These are phyloP conservation scores for Pteruthius melanotis DNA, from an alignment of 2,113 vertebrate genomes.

Conservation along the genomic window DNA sequence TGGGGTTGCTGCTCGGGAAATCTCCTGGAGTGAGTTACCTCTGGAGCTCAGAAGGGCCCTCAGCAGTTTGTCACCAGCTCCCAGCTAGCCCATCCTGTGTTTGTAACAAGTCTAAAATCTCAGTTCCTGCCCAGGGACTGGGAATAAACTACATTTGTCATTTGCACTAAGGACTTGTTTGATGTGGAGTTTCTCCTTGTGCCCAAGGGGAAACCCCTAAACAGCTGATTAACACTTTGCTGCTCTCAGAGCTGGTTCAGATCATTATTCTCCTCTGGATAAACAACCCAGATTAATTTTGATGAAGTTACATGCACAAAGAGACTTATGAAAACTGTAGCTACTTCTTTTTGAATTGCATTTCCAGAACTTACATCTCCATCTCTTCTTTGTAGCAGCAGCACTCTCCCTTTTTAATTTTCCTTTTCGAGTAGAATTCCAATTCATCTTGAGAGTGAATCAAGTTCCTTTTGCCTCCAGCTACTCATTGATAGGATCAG, in stretches of 20 bases:
- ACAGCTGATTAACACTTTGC: neutral
- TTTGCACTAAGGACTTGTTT: neutral
- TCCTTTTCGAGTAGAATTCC: neutral
- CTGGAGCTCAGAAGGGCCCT: neutral
- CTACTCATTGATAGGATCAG: neutral
- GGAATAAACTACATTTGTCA: neutral
- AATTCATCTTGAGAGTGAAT: neutral
- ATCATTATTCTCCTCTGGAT: neutral
- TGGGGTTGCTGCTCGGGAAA: neutral
- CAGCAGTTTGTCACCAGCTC: neutral
- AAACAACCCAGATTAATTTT: neutral
- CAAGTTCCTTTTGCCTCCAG: neutral
- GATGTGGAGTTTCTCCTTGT: neutral
- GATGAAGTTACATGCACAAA: neutral
- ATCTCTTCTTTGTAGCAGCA: neutral
- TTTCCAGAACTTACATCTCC: neutral
- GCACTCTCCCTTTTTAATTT: neutral
- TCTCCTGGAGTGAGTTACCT: neutral
- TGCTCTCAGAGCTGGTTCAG: neutral
- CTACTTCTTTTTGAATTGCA: neutral
- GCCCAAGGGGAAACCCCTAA: neutral
- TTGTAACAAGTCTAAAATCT: neutral
- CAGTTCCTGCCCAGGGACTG: neutral
- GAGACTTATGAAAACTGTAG: neutral
- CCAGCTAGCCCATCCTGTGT: neutral